phyloP scores from a whole-genome alignment of 1,140 invertebrate genomes.

The Paraescarpia echinospica region DNA sequence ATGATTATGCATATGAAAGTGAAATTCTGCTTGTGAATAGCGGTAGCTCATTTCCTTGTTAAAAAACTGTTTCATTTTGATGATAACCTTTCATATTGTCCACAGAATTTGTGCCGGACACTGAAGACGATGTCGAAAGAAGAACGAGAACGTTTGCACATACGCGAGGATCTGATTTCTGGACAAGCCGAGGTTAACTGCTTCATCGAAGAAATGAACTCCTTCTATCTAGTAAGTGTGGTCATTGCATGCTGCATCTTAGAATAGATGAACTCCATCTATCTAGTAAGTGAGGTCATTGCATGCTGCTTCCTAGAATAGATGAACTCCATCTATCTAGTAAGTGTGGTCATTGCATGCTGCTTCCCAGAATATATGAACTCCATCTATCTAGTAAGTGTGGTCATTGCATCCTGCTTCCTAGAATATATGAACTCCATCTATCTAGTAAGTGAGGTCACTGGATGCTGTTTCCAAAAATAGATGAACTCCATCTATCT shows the following conservation, averaged over 20 bases:
- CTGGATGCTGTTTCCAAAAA: too few relatives aligned
- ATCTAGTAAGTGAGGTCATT: neutral
- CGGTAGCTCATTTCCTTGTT: neutral
- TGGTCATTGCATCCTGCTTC: too few relatives aligned
- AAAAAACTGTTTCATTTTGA: neutral
- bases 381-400: too few relatives aligned
- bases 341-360: too few relatives aligned
- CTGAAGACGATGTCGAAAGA: conserved; percentile 30
- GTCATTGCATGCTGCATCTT: neutral
- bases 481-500: too few relatives aligned
- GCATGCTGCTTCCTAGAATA: neutral
- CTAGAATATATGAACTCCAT: too few relatives aligned
- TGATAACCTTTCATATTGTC: neutral
- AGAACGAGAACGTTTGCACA: conserved; percentile 30
- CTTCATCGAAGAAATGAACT: conserved; percentile 35
- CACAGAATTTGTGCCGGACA: conserved; percentile 37
- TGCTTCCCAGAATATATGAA: too few relatives aligned
- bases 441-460: too few relatives aligned
- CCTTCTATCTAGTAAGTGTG: conserved; percentile 36
- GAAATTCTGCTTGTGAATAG: too few relatives aligned
- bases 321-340: too few relatives aligned
- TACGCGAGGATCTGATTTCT: conserved; percentile 32
- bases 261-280: neutral
- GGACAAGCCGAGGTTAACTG: conserved; percentile 36
- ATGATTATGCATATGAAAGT: too few relatives aligned